phyloP scores from a whole-genome alignment of 2,797 vertebrate genomes.

The Odontamblyopus lacepedii region DNA sequence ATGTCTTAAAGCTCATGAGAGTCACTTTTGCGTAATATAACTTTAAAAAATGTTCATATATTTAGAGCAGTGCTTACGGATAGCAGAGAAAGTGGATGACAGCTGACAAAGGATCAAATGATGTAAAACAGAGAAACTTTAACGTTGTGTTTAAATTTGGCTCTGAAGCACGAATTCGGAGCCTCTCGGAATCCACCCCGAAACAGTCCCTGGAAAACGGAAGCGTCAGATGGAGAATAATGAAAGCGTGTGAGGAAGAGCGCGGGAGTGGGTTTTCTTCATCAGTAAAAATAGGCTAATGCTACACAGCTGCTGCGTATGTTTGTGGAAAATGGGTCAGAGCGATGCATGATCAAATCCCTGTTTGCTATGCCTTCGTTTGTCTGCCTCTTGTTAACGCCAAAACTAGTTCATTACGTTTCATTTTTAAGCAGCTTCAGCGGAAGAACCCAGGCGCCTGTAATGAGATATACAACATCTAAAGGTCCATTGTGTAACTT shows the following conservation, averaged over 20 bases:
- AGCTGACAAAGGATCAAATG: no score
- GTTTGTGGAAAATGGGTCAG: conserved; percentile 56
- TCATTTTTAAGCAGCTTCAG: conserved; percentile 59
- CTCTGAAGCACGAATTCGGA: background rate
- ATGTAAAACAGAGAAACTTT: no score
- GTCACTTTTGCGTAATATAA: no score
- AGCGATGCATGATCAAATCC: conserved; percentile 50
- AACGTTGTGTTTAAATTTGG: background rate
- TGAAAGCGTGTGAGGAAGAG: background rate
- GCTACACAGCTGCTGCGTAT: conserved; percentile 36
- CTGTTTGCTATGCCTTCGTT: conserved; percentile 62
- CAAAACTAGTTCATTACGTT: conserved; percentile 69
- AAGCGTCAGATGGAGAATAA: background rate
- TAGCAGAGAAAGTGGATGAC: no score
- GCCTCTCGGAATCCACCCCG: background rate
- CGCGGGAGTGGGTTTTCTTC: conserved; percentile 33
- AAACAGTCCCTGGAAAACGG: background rate
- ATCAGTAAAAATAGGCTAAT: conserved; percentile 42
- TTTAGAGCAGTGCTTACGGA: no score
- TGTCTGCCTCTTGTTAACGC: conserved; percentile 66
- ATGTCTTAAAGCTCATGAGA: no score
- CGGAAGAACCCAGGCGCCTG: conserved; percentile 27
- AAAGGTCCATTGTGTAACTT: background rate
- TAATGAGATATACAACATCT: conserved; percentile 60
- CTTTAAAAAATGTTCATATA: no score